Evolutionary conservation across 1,140 invertebrate species (phyloP).

Genomic region (Zeugodacus cucurbitae): DNA sequence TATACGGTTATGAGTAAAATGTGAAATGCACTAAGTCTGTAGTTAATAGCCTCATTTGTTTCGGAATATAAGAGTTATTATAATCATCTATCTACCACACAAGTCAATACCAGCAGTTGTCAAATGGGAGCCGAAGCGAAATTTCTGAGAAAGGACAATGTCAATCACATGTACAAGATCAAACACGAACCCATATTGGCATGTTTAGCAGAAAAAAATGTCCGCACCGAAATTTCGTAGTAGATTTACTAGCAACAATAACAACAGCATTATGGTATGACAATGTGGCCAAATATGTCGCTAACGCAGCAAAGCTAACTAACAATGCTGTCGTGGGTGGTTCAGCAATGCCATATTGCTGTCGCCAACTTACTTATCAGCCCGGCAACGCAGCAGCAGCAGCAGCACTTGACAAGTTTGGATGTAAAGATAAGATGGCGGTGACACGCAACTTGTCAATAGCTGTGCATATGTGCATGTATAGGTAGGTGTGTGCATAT

Average conservation of each 20-base stretch:
- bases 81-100: neutral
- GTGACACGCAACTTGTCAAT: conserved; percentile 31
- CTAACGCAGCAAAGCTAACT: neutral
- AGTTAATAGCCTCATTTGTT: neutral
- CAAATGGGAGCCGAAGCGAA: neutral
- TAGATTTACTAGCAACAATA: neutral
- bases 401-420: neutral
- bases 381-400: neutral
- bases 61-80: neutral
- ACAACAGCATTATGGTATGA: neutral
- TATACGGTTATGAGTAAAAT: neutral
- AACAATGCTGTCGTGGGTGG: neutral
- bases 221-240: neutral
- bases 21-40: neutral
- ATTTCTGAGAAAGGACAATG: neutral
- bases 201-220: neutral
- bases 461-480: neutral
- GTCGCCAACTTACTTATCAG: conserved; percentile 3
- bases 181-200: neutral
- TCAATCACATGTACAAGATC: neutral
- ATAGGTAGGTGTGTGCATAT: neutral
- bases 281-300: neutral
- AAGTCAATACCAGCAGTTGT: neutral
- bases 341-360: neutral
- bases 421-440: conserved; percentile 11